Base-by-base conservation (phyloP, 2,888 invertebrate genomes). In the Rotaria macrura region DNA sequence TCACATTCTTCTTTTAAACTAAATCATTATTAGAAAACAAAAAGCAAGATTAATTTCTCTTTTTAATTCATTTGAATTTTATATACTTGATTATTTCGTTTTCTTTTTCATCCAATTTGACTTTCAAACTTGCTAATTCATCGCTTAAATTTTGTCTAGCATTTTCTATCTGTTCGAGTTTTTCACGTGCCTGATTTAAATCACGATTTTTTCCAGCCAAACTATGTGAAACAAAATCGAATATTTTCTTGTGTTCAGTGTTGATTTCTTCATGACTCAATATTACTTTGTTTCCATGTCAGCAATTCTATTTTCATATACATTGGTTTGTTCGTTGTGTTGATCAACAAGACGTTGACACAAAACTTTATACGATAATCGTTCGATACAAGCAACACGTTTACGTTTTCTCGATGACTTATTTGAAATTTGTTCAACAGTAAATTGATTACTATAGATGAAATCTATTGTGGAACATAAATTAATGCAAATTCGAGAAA, bases 121-220 rank as follows among this genome's bases (percentile, higher is more conserved):
- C 12, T 52, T 47, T 85, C 25, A 65, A 49, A 49, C 7, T 47
- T 9, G n/a, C 65, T 49, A 49, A 40, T 20, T 74, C 72, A 47
- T 72, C 47, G 12, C 49, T 29, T 20, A 72, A 23, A 72, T 49
- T 38, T n/a, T 83, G 17, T n/a, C 29, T 83, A 29, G 52, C 29
- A 29, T 17, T 83, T 23, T 83, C 83, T n/a, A 83, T 47, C 10
- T 83, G 47, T 83, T 47, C 29, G n/a, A 38, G 9, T 54, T 47
- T 83, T 65, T 83, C 85, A 10, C 29, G n/a, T 65, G 57, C n/a
- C 38, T 84, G 47, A 57, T 85, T 83, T 54, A 65, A 84, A 29
- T 85, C 83, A 85, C 79, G 83, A 83, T 84, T 83, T 84, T 47
- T 85, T 65, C 38, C 85, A 57, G 49, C 85, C 83, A 49, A 34